phyloP scores from a whole-genome alignment of 2,113 vertebrate species.

The Heterotis niloticus region DNA sequence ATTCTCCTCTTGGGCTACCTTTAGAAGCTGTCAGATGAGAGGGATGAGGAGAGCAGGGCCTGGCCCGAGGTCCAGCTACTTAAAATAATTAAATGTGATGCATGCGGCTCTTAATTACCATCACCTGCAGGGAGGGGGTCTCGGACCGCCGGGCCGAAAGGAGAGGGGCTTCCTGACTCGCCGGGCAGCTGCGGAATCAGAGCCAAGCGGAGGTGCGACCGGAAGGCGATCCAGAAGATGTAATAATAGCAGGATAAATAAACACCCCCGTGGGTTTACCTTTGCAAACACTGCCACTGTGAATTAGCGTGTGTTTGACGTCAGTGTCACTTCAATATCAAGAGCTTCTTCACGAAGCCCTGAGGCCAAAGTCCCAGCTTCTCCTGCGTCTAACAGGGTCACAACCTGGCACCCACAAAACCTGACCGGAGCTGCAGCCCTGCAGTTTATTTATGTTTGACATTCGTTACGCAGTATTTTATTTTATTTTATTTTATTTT shows the following conservation, averaged over 20 bases:
- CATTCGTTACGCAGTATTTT: too few species aligned
- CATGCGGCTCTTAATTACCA: slow-evolving; percentile 44
- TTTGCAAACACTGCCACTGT: slow-evolving; percentile 78
- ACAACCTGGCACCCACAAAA: slow-evolving; percentile 40
- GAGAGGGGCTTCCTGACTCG: too few species aligned
- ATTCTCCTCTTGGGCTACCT: slow-evolving; percentile 37
- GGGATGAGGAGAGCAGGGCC: slow-evolving; percentile 40
- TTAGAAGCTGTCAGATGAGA: slow-evolving; percentile 49
- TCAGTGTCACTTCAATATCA: slow-evolving; percentile 79
- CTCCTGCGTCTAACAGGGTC: slow-evolving; percentile 65
- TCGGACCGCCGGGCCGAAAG: slow-evolving; percentile 36
- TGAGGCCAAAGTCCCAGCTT: slow-evolving; percentile 69
- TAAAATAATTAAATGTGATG: slow-evolving; percentile 55
- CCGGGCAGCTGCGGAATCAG: too few species aligned
- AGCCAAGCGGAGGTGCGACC: background rate
- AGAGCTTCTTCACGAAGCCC: slow-evolving; percentile 67
- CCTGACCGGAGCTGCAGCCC: background rate
- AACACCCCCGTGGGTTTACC: slow-evolving; percentile 76
- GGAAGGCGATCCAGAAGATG: background rate
- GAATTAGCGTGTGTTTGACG: slow-evolving; percentile 75
- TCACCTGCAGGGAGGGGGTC: slow-evolving; percentile 46
- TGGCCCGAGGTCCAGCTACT: slow-evolving; percentile 39
- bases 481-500: too few species aligned
- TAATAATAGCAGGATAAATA: slow-evolving; percentile 36
- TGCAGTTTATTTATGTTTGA: background rate